Percentiles rank a stretch among this genome's conserved stretches.
These are phyloP conservation scores for Poecilia latipinna DNA, from an alignment of 2,113 vertebrate species.

Conservation along the genomic window DNA sequence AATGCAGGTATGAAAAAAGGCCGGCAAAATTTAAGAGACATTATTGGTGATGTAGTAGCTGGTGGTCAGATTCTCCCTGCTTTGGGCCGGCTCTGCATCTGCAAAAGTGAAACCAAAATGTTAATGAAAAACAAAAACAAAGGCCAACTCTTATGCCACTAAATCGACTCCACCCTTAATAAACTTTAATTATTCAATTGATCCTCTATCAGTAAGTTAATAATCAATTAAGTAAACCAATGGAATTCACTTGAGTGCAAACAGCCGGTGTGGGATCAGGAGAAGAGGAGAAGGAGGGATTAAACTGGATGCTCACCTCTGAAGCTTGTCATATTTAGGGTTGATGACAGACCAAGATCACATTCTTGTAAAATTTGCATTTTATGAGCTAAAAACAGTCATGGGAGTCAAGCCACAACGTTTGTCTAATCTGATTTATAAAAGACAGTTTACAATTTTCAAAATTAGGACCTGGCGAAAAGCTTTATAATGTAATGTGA, in stretches of 20 bases:
- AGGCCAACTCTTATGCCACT: constrained; percentile 31
- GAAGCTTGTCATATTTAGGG: background rate
- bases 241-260: constrained; percentile 67
- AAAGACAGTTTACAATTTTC: too few relatives aligned
- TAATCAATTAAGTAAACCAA: constrained; percentile 83
- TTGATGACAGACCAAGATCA: background rate
- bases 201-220: constrained; percentile 79
- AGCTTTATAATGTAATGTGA: too few relatives aligned
- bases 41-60: too few relatives aligned
- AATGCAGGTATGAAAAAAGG: too few relatives aligned
- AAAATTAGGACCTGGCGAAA: too few relatives aligned
- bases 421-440: too few relatives aligned
- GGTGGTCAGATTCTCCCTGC: background rate
- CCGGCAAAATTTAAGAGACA: background rate
- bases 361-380: background rate
- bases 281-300: constrained; percentile 16
- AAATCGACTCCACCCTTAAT: constrained; percentile 74
- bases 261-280: constrained; percentile 45
- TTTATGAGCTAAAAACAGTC: background rate
- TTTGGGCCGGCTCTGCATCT: too few relatives aligned
- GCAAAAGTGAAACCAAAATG: too few relatives aligned
- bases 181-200: constrained; percentile 83
- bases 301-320: background rate
- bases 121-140: too few relatives aligned
- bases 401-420: background rate